Conservation (phyloP, 2,888 invertebrate species). For the Gymnoscelis rufifasciata region DNA sequence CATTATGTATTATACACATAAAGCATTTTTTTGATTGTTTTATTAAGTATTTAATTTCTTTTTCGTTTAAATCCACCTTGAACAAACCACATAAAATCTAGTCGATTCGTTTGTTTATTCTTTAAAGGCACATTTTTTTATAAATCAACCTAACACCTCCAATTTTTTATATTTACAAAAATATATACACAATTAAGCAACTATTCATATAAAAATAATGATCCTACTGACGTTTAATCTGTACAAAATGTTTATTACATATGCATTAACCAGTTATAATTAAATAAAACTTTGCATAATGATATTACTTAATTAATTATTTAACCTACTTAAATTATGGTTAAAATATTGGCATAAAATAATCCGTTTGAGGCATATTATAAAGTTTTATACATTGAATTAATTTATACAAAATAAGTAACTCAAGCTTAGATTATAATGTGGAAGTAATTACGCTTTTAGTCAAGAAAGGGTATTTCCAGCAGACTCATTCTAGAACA, state of each 20-base stretch:
- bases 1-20: too few species aligned
- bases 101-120: slow-evolving; percentile 3
- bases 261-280: slow-evolving; percentile 7
- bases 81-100: slow-evolving; percentile 2
- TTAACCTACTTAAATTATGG: not conserved
- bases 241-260: slow-evolving; percentile 40
- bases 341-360: slow-evolving; percentile 1
- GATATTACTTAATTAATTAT: not conserved
- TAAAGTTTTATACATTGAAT: not conserved
- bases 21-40: too few species aligned
- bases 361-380: not conserved
- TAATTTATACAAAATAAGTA: too few species aligned
- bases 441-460: too few species aligned
- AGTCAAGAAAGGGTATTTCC: too few species aligned
- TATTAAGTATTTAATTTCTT: too few species aligned
- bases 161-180: slow-evolving; percentile 16
- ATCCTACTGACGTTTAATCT: slow-evolving; percentile 30
- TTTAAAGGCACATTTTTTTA: slow-evolving; percentile 17
- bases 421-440: too few species aligned
- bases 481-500: too few species aligned
- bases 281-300: slow-evolving; percentile 1
- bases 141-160: slow-evolving; percentile 9
- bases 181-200: slow-evolving; percentile 16
- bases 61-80: not conserved
- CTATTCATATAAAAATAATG: slow-evolving; percentile 6